Evolutionary conservation across 2,888 invertebrate species (phyloP).

Genomic region (Drosophila paracracens): DNA sequence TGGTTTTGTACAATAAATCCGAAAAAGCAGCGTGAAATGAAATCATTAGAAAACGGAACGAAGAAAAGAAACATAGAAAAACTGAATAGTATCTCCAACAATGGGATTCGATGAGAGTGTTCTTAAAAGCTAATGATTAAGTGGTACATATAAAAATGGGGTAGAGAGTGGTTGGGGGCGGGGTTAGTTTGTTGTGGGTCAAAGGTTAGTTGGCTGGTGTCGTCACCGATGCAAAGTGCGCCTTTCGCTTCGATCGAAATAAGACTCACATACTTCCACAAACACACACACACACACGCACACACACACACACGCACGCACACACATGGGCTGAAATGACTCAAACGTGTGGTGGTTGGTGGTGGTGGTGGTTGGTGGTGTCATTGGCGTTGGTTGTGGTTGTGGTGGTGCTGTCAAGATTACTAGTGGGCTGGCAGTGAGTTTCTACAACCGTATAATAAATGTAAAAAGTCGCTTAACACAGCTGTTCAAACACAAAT

Average conservation of each 20-base stretch:
- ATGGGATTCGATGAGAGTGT: slow-evolving; percentile 64
- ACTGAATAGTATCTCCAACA: slow-evolving; percentile 74
- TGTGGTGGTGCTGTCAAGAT: slow-evolving; percentile 27
- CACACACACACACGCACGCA: slow-evolving; percentile 16
- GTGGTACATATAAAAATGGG: slow-evolving; percentile 11
- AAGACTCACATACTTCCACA: slow-evolving; percentile 1
- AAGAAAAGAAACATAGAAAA: slow-evolving; percentile 81
- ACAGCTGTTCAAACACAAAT: slow-evolving; percentile 49
- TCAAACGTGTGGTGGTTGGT: slow-evolving; percentile 35
- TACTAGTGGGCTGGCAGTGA: slow-evolving; percentile 46
- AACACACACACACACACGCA: slow-evolving; percentile 12
- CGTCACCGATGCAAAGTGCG: slow-evolving; percentile 37
- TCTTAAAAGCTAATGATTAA: slow-evolving; percentile 64
- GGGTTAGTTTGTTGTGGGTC: not conserved
- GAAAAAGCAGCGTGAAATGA: slow-evolving; percentile 86
- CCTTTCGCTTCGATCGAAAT: slow-evolving; percentile 12
- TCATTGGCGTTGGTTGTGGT: slow-evolving; percentile 11
- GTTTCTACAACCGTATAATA: slow-evolving; percentile 40
- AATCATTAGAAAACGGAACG: slow-evolving; percentile 81
- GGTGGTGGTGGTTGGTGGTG: slow-evolving; percentile 12
- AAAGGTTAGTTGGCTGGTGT: slow-evolving; percentile 16
- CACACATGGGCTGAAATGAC: slow-evolving; percentile 13
- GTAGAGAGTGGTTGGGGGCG: not conserved
- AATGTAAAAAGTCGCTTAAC: slow-evolving; percentile 37
- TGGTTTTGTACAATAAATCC: slow-evolving; percentile 82